Base-by-base conservation (phyloP, 2,113 vertebrate genomes). In the Ia io region DNA sequence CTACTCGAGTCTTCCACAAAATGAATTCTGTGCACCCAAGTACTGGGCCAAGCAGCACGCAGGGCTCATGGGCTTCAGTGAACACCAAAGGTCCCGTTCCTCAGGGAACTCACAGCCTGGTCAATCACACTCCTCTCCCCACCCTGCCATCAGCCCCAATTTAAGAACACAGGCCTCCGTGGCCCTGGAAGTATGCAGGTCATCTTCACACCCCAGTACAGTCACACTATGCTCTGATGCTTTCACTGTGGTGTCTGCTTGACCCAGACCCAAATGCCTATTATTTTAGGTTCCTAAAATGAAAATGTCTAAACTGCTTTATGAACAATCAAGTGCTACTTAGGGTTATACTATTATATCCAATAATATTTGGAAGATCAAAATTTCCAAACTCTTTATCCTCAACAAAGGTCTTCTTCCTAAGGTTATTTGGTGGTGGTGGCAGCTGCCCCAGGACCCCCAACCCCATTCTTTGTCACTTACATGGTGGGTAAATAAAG, bases 91-190 rank as follows among this genome's bases (percentile, higher is more conserved):
- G 49, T 28, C 63, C 42, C 9, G 6, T 1, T 42, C 83, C n/a
- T 59, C 25, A 5, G 6, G 6, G 4, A 4, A 9, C 12, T 10
- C 44, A 30, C 0, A 9, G 59, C 20, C 40, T 11, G 0, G 0
- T 6, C 25, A 28, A 1, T 70, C 35, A 37, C n/a, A 35, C 9
- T 0, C 28, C 17, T n/a, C n/a, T 7, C 16, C 28, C 25, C 44
- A n/a, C 71, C 30, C 35, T 23, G 47, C 18, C 56, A 44, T 28
- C n/a, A 49, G 22, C 30, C 32, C 30, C 28, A 35, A 61, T 1
- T 17, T 3, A 61, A 25, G 8, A 53, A 63, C 3, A 5, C 22
- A 71, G 67, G 16, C 23, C 51, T 13, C 40, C 3, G n/a, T 40
- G 4, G 28, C n/a, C 76, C 47, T 2, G 0, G 25, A 37, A 40